Conservation (phyloP, 1,140 invertebrate genomes). For the Pogonomyrmex barbatus region DNA sequence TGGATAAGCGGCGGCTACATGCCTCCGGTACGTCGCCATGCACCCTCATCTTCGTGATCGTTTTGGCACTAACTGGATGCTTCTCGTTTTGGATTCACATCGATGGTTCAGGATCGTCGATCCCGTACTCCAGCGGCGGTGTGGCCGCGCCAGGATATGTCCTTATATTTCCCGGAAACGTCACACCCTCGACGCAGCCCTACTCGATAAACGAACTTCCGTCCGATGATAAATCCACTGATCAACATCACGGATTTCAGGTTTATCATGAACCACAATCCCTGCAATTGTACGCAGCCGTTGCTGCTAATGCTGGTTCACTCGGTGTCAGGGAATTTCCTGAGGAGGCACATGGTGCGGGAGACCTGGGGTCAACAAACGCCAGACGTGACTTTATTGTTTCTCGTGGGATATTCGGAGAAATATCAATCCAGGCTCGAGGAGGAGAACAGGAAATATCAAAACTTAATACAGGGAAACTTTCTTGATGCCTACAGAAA, state of each 20-base stretch:
- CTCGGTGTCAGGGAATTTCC: slow-evolving; percentile 88
- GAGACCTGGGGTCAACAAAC: slow-evolving; percentile 89
- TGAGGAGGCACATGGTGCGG: slow-evolving; percentile 88
- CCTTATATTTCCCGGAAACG: slow-evolving; percentile 74
- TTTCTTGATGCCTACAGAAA: slow-evolving; percentile 94
- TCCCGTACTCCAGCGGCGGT: slow-evolving; percentile 61
- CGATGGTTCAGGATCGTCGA: slow-evolving; percentile 63
- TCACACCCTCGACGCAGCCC: slow-evolving; percentile 63
- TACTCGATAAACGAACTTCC: slow-evolving; percentile 77
- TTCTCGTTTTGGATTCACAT: slow-evolving; percentile 77
- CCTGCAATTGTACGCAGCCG: slow-evolving; percentile 85
- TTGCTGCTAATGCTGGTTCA: slow-evolving; percentile 89
- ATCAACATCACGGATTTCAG: slow-evolving; percentile 88
- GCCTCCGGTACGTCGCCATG: slow-evolving; percentile 79
- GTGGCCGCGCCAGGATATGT: slow-evolving; percentile 71
- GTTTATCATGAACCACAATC: slow-evolving; percentile 87
- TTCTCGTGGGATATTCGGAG: slow-evolving; percentile 89
- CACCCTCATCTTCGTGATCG: slow-evolving; percentile 75
- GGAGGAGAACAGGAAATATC: slow-evolving; percentile 88
- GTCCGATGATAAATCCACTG: slow-evolving; percentile 83
- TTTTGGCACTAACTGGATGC: slow-evolving; percentile 76
- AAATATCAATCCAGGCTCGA: slow-evolving; percentile 86
- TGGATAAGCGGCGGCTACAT: slow-evolving; percentile 81
- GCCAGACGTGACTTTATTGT: slow-evolving; percentile 87
- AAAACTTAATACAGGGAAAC: slow-evolving; percentile 92